These are phyloP conservation scores for Cyrtorhinus lividipennis DNA, from an alignment of 1,140 invertebrate species.

Conservation along the genomic window DNA sequence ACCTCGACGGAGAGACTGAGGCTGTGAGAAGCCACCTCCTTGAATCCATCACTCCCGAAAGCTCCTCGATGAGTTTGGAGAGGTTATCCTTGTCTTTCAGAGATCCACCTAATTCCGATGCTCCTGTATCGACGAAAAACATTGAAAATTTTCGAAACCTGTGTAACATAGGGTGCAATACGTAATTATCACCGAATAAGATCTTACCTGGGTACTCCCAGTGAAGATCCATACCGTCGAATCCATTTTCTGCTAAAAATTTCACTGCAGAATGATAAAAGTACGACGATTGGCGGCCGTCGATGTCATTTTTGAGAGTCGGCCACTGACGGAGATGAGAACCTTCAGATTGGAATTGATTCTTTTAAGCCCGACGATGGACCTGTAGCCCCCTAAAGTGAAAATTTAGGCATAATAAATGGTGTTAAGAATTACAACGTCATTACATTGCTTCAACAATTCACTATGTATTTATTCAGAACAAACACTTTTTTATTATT, in stretches of 20 bases:
- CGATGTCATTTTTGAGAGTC: slow-evolving; percentile 34
- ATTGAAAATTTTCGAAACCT: too few species aligned
- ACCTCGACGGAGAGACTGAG: slow-evolving; percentile 37
- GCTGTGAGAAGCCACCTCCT: slow-evolving; percentile 36
- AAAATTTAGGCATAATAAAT: not conserved
- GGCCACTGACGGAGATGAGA: slow-evolving; percentile 36
- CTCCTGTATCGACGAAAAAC: slow-evolving; percentile 23
- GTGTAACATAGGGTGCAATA: slow-evolving; percentile 4
- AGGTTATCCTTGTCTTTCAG: slow-evolving; percentile 36
- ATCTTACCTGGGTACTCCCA: slow-evolving; percentile 38
- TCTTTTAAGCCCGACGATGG: slow-evolving; percentile 35
- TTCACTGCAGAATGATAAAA: slow-evolving; percentile 38
- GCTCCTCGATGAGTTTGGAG: slow-evolving; percentile 34
- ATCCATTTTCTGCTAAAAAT: slow-evolving; percentile 37
- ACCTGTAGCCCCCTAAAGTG: slow-evolving; percentile 39
- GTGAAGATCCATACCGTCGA: slow-evolving; percentile 47
- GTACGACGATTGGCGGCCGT: slow-evolving; percentile 26
- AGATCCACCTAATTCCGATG: slow-evolving; percentile 32
- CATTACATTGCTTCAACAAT: too few species aligned
- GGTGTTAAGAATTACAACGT: not conserved
- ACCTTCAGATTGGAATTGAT: slow-evolving; percentile 39
- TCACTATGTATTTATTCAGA: too few species aligned
- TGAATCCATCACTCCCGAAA: slow-evolving; percentile 36
- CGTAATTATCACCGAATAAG: not conserved
- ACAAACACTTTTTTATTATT: not conserved